Conservation (phyloP, 1,140 invertebrate genomes). For the Antheraea pernyi region DNA sequence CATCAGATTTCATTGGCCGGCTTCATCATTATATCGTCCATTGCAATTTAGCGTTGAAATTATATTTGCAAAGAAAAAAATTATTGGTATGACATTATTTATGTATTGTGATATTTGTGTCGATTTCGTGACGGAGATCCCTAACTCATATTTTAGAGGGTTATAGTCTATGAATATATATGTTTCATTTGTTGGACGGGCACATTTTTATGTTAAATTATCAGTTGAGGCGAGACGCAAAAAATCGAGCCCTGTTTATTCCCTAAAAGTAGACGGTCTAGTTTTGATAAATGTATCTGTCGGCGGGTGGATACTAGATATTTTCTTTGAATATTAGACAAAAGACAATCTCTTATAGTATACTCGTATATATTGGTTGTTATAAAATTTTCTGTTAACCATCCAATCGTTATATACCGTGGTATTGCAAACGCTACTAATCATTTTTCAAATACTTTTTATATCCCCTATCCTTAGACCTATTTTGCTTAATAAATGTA, state of each 20-base stretch:
- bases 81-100: background rate
- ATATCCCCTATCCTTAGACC: background rate
- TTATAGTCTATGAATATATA: constrained; percentile 44
- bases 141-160: constrained; percentile 32
- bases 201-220: constrained; percentile 45
- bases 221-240: constrained; percentile 37
- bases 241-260: constrained; percentile 20
- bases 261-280: constrained; percentile 9
- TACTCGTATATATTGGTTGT: background rate
- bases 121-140: constrained; percentile 14
- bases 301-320: constrained; percentile 1
- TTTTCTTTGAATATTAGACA: constrained; percentile 6
- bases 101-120: background rate
- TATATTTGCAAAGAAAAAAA: background rate
- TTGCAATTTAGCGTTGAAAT: background rate
- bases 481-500: too few species aligned
- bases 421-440: too few species aligned
- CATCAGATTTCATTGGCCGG: constrained; percentile 53
- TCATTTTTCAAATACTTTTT: too few species aligned
- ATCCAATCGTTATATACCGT: too few species aligned
- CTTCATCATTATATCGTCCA: constrained; percentile 30
- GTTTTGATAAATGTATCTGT: constrained; percentile 19
- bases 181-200: constrained; percentile 37
- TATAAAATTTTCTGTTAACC: background rate
- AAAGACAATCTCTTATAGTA: background rate